Base-by-base conservation (phyloP, 1,140 invertebrate genomes). In the Mactra quadrangularis region DNA sequence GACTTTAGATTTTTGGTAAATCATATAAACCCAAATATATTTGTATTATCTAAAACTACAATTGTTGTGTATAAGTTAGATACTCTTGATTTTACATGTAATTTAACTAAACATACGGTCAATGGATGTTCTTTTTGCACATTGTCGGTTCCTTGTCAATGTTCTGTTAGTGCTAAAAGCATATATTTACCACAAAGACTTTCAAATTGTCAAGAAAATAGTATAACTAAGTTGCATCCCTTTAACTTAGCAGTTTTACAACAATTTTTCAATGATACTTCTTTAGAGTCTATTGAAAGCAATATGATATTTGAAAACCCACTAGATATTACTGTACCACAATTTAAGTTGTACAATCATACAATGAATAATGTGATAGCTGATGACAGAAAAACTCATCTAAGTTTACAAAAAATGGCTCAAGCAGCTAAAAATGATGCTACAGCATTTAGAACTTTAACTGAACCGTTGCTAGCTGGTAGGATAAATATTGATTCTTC, bases 1-100 rank as follows among this genome's bases (percentile, higher is more conserved):
- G 55, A 84, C 41, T 84, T 84, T 50, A 64, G 81, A 35, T 75
- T 75, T 31, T 22, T 76, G 52, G 22, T 50, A 41, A 47, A 83
- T 41, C 41, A 35, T 9, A 33, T 83, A n/a, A 38, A 7, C 19
- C 60, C 70, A n/a, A 57, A 57, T 17, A 45, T 76, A 15, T 33
- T 75, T 55, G 70, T 64, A 53, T 50, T 83, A 33, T 62, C 81
- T 68, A 41, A 70, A 27, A 75, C 68, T 35, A 64, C 13, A 29
- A 31, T 75, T n/a, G 29, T 83, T 25, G 25, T 83, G 31, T 83
- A 83, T 68, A 45, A 47, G 22, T 77, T 31, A 29, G 35, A 59
- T 9, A 41, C 66, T 27, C 6, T 78, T 25, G 38, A 75, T 17
- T 53, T 79, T 15, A 47, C 71, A 22, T 84, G 83, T 78, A 19